These are phyloP conservation scores for Tachystola acroxantha DNA, from an alignment of 2,888 invertebrate species.

Conservation along the genomic window DNA sequence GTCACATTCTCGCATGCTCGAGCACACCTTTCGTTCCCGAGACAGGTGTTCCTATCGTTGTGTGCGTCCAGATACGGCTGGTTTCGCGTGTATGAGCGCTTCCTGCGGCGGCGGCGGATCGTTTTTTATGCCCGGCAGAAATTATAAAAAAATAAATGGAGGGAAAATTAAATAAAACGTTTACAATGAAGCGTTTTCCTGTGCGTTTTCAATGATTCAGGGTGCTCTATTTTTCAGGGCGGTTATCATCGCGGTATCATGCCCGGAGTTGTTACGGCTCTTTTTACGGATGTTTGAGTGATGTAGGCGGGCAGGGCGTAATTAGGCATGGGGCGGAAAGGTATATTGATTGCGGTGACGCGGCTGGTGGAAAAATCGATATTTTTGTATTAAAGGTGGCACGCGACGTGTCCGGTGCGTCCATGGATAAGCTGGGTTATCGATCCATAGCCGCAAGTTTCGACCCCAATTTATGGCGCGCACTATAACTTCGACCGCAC, in stretches of 20 bases:
- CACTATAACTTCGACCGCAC: constrained; percentile 52
- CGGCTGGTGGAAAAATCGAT: constrained; percentile 74
- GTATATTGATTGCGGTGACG: constrained; percentile 78
- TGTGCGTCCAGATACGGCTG: constrained; percentile 63
- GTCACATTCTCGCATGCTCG: constrained; percentile 53
- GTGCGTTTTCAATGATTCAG: constrained; percentile 75
- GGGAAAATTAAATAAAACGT: constrained; percentile 78
- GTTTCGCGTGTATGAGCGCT: constrained; percentile 57
- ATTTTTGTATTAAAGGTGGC: constrained; percentile 75
- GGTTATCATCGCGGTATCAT: constrained; percentile 46
- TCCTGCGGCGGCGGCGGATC: constrained; percentile 71
- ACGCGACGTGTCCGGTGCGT: constrained; percentile 73
- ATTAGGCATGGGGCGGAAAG: constrained; percentile 75
- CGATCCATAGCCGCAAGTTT: constrained; percentile 67
- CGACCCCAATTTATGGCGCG: constrained; percentile 61
- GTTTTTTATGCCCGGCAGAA: constrained; percentile 76
- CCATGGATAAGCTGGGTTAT: constrained; percentile 61
- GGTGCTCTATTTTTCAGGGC: constrained; percentile 67
- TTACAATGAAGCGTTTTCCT: constrained; percentile 77
- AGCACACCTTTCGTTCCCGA: constrained; percentile 76
- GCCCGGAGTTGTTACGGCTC: constrained; percentile 49
- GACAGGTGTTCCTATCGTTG: constrained; percentile 72
- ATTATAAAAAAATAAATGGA: constrained; percentile 78
- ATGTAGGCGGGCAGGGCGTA: constrained; percentile 74
- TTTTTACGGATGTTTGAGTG: constrained; percentile 71